Conservation (phyloP, 1,140 invertebrate species). For the Drosophila nikananu region DNA sequence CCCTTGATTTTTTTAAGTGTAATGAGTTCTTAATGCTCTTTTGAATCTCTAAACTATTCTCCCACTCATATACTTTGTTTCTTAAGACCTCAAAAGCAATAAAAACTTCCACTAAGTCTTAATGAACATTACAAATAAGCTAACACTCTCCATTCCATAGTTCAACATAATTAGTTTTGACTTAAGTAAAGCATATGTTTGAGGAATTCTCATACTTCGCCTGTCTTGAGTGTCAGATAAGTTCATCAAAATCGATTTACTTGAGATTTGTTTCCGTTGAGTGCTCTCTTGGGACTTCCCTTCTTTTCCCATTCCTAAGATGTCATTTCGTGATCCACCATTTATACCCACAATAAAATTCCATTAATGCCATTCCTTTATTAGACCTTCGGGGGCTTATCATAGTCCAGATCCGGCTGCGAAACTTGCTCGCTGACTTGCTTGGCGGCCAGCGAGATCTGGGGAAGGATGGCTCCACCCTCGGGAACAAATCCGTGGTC, state of each 20-base stretch:
- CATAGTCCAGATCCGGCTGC: slow-evolving; percentile 55
- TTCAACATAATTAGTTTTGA: not conserved
- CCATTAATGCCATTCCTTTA: slow-evolving; percentile 10
- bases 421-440: slow-evolving; percentile 53
- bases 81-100: not conserved
- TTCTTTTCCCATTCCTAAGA: not conserved
- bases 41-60: not conserved
- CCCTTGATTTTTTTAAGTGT: no score
- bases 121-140: not conserved
- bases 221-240: not conserved
- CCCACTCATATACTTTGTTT: no score
- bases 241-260: not conserved
- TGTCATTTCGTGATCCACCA: not conserved
- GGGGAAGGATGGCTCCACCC: slow-evolving; percentile 63
- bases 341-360: not conserved
- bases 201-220: no score
- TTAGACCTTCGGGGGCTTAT: slow-evolving; percentile 61
- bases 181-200: not conserved
- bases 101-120: not conserved
- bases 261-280: not conserved
- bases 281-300: not conserved
- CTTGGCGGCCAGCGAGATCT: slow-evolving; percentile 74
- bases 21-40: not conserved
- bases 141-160: not conserved
- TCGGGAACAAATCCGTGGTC: slow-evolving; percentile 79